Evolutionary conservation across 2,888 invertebrate genomes (phyloP), one percentile per base, ranked within the genome.

Genomic region (Drosophila borborema): DNA sequence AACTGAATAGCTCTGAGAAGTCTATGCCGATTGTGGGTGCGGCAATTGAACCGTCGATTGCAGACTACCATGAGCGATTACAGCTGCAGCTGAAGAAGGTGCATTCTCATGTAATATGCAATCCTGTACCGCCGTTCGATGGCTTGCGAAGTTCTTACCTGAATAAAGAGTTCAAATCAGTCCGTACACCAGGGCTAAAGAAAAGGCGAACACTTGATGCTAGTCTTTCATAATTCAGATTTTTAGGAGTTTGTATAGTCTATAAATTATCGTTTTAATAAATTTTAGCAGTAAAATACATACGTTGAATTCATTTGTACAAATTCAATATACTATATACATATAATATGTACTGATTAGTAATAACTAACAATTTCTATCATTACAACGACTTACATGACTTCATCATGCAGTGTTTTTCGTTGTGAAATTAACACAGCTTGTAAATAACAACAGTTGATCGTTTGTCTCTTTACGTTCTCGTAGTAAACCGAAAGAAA

Each of bases 61-160:
- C 20, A 9, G 53, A 36, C 14, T 34, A 28, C 7, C 10, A 9
- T 0, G 28, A 10, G 4, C 20, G 7, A 40, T 40, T 40, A 14
- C 18, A 18, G 18, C 20, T 20, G 10, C 7, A 16, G 6, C 18
- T 18, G 12, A 34, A 28, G 1, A 12, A 16, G 16, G 14, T 48
- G 1, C n/a, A 36, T 3, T 41, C 36, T 5, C 38, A 53, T 14
- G 20, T 6, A 0, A 5, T 16, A 8, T 2, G 2, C 8, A n/a
- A 36, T 9, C 1, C 38, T 2, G 18, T 31, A 0, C 18, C 65
- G 2, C 36, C 49, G 3, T 69, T 71, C n/a, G 76, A 82, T 45
- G 12, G n/a, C 5, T 34, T 68, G 8, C 63, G 62, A 8, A 56
- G 18, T 18, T 9, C 41, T 31, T 64, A 53, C 16, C 10, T 31